Base-by-base conservation (phyloP, 1,140 invertebrate genomes). In the Brachionus sp. region DNA sequence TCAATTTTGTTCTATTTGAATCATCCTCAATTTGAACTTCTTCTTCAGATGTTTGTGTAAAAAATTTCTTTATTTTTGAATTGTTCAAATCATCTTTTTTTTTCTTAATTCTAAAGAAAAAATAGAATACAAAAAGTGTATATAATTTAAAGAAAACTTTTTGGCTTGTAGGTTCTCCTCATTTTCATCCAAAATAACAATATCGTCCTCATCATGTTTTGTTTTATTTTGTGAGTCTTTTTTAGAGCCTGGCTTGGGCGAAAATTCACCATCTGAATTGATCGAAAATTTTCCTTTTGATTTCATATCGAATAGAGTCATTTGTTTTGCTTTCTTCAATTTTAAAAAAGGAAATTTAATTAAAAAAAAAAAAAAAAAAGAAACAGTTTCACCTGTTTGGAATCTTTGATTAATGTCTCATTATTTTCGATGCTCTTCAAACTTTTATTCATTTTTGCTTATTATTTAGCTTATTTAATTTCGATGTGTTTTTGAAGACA, bases 241-340 rank as follows among this genome's bases (percentile, higher is more conserved):
- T 75, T 42, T 25, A 25, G 12, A 5, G 5, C 23, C 25, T 12
- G 25, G n/a, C 23, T 46, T 35, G 9, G 70, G 70, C 5, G 70
- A 75, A 23, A 46, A 46, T 12, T 75, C 70, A 46, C 23, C 25
- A 46, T 75, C 70, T 9, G 70, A 75, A 25, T 7, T 46, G 5
- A 75, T 75, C 23, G 70, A 46, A 46, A 75, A 46, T 46, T 75
- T 75, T 6, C 70, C 42, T 29, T 75, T 75, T 75, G 70, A 70
- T 16, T 70, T 46, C 70, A 75, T 46, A 46, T 75, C 70, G 13
- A 75, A 75, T 19, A 75, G 23, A 25, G 70, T 75, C 23, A 75
- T 12, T 13, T 75, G 70, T 19, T 75, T 75, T 13, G 39, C n/a
- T 39, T 23, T 70, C 66, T 70, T 39, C 16, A 70, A 7, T 37